phyloP scores from a whole-genome alignment of 1,140 invertebrate genomes.

The Papilio helenus region DNA sequence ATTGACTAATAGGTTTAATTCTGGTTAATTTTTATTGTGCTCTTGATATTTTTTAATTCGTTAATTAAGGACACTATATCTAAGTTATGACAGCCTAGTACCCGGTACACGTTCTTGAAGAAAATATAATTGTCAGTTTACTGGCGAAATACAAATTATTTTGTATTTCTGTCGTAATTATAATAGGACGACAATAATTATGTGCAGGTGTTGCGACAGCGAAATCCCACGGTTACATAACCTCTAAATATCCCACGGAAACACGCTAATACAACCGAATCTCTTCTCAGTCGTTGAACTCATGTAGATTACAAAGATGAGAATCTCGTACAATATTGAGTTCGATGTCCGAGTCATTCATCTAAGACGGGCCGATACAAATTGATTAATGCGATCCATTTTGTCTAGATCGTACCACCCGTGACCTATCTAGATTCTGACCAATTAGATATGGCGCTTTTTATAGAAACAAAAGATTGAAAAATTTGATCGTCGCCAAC shows the following conservation, averaged over 20 bases:
- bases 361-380: conserved; percentile 59
- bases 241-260: conserved; percentile 9
- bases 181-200: neutral
- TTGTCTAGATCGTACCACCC: conserved; percentile 60
- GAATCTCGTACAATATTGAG: conserved; percentile 42
- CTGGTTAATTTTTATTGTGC: neutral
- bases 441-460: conserved; percentile 39
- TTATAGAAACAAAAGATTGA: conserved; percentile 23
- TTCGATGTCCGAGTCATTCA: conserved; percentile 65
- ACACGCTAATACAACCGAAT: conserved; percentile 20
- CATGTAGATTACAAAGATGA: conserved; percentile 12
- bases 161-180: too few species aligned
- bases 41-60: conserved; percentile 1
- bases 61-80: conserved; percentile 1
- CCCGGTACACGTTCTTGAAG: neutral
- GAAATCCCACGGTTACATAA: neutral
- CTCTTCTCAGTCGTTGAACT: conserved; percentile 23
- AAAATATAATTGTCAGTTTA: neutral
- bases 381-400: conserved; percentile 62
- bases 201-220: neutral
- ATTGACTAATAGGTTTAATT: conserved; percentile 10
- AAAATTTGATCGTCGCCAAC: conserved; percentile 14
- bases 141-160: too few species aligned
- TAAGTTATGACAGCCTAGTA: conserved; percentile 1
- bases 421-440: conserved; percentile 58